Percentiles rank a stretch among this genome's conserved stretches.
Evolutionary conservation across 2,888 invertebrate genomes (phyloP).

Genomic region (Aleiodes alternator): DNA sequence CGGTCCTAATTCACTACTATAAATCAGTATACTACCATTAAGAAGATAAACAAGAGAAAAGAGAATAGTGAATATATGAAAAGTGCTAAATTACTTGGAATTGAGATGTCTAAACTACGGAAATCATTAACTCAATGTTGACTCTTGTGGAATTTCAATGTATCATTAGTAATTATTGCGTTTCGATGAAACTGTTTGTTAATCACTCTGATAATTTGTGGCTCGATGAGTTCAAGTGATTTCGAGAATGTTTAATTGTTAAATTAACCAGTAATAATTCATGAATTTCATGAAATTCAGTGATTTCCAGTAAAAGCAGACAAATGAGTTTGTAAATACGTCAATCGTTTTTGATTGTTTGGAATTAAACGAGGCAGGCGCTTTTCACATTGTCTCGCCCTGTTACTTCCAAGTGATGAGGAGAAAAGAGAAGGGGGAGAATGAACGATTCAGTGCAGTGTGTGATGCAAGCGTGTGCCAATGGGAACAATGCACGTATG

Average conservation of each 20-base stretch:
- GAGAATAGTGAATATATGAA: neutral
- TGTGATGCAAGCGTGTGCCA: constrained; percentile 30
- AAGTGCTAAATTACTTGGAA: neutral
- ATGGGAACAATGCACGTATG: constrained; percentile 33
- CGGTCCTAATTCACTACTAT: constrained; percentile 34
- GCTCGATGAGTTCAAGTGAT: too few species aligned
- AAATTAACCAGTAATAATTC: too few species aligned
- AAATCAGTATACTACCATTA: constrained; percentile 34
- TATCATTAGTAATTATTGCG: too few species aligned
- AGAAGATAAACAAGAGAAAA: neutral
- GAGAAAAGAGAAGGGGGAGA: neutral
- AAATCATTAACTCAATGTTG: too few species aligned
- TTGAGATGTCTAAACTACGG: neutral
- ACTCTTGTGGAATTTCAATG: too few species aligned
- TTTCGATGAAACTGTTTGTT: too few species aligned
- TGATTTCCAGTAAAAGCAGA: neutral
- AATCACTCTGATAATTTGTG: too few species aligned
- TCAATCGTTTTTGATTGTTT: constrained; percentile 18
- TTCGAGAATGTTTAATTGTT: too few species aligned
- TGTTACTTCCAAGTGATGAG: constrained; percentile 19
- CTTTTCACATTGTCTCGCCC: constrained; percentile 39
- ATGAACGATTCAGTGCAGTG: constrained; percentile 18
- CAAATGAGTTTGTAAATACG: neutral
- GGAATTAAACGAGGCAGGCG: constrained; percentile 37
- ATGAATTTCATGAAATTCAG: too few species aligned